Evolutionary conservation across 2,888 invertebrate genomes (phyloP), one percentile per base, ranked within the genome.

Genomic region (Apantesis nais): DNA sequence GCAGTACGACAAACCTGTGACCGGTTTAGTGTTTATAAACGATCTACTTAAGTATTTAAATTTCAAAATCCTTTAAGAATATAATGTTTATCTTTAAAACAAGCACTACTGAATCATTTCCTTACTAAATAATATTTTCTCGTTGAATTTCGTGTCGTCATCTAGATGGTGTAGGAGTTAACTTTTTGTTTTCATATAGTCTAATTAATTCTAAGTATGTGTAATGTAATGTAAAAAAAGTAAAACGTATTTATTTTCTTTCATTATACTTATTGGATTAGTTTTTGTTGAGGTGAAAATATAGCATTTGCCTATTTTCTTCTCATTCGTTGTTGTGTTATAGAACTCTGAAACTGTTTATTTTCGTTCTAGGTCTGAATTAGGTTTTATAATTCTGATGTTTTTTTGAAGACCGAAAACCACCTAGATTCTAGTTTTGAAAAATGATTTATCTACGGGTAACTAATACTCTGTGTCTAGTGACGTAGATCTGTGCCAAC

Each of bases 401-500:
- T n/a, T n/a, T n/a, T n/a, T n/a, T n/a, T n/a, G n/a, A n/a, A n/a
- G n/a, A n/a, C n/a, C n/a, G n/a, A n/a, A n/a, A n/a, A n/a, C n/a
- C n/a, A n/a, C n/a, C 1, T 34, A 2, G 22, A 34, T 3, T 11
- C 9, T 34, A 22, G 22, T 9, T 65, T 19, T 16, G 4, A 31
- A 52, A 68, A 48, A 22, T 8, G 8, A 66, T 76, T 72, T 66
- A 63, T 68, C 63, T 68, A 72, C 83, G 25, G 55, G 16, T 22
- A 22, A 62, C 39, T 25, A 29, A 37, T 74, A 31, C 5, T 39
- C 74, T 73, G 65, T 65, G 74, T 48, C 34, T 61, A 68, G 75
- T 72, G 76, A 77, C 72, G 76, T 72, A 83, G 82, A 88, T 88
- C 82, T 85, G 83, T 86, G 88, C 84, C 87, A 85, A 78, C 82